Conservation (phyloP, 2,888 invertebrate species). For the Mimachlamys varia region DNA sequence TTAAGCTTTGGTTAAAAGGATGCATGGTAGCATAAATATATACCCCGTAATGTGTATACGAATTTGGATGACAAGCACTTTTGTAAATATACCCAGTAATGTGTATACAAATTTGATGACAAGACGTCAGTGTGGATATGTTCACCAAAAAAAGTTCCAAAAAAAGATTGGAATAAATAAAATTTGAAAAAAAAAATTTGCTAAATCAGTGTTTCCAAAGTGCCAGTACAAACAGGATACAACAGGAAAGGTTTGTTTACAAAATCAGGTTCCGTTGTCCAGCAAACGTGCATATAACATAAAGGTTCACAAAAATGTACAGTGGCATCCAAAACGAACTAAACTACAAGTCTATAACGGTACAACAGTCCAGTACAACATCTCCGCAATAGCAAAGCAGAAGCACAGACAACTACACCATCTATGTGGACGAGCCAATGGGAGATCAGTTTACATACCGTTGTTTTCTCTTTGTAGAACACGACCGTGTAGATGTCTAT, state of each 20-base stretch:
- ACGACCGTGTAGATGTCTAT: neutral
- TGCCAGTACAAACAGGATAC: neutral
- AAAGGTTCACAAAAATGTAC: neutral
- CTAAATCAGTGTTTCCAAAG: neutral
- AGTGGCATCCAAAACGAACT: neutral
- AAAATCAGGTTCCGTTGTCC: neutral
- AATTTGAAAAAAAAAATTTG: neutral
- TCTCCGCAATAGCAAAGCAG: slow-evolving; percentile 26
- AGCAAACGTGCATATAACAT: neutral
- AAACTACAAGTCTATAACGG: neutral
- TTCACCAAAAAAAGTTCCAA: neutral
- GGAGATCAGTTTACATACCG: slow-evolving; percentile 1
- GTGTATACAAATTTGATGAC: neutral
- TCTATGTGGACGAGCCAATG: neutral
- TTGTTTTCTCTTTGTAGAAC: neutral
- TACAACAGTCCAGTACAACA: slow-evolving; percentile 6
- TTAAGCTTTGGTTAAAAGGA: neutral
- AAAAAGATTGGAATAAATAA: neutral
- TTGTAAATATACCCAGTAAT: neutral
- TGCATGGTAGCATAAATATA: neutral
- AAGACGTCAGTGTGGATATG: neutral
- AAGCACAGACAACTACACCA: slow-evolving; percentile 6
- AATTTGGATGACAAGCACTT: neutral
- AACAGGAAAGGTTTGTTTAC: neutral
- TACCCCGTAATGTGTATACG: neutral